Evolutionary conservation across 2,888 invertebrate species (phyloP), one percentile per base, ranked within the genome.

Genomic region (Unio delphinus): DNA sequence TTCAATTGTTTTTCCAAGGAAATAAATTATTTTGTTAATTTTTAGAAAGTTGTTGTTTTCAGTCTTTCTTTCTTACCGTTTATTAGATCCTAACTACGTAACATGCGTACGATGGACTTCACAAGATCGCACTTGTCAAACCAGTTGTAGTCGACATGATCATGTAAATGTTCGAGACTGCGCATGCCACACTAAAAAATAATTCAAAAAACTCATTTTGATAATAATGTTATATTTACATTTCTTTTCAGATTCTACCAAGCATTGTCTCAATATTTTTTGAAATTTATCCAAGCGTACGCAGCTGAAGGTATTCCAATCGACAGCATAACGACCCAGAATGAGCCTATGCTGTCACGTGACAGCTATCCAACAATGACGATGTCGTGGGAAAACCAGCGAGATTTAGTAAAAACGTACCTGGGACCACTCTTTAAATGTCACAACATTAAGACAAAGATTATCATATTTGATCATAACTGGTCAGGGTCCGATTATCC

Each of bases 401-500:
- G 73, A 55, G 70, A 72, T 20, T 72, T 80, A 11, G 73, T 80
- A 3, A 71, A 73, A 15, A 72, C 74, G 55, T 72, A 79, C 45
- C 65, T 80, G 8, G 80, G 80, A 8, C 80, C 80, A 1, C 28
- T 70, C 8, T 76, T 80, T 61, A 61, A 69, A 55, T 65, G 67
- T n/a, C 70, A 70, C 56, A 73, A 72, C 23, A 78, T 79, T 28
- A 63, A 74, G 15, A 76, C 80, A n/a, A 80, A 77, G 61, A 76
- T 80, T 54, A 58, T 80, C 18, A 64, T 79, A 17, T 79, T 68
- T 34, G 80, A 80, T 54, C 80, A 80, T 59, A 80, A 80, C 61
- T 80, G 80, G 80, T 70, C 72, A 26, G 69, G 65, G 8, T 54
- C 68, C 3, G 73, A 69, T 65, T 80, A 78, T 55, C 74, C 77